Base-by-base conservation (phyloP, 2,797 vertebrate genomes). In the Mormyrops attenuatus region DNA sequence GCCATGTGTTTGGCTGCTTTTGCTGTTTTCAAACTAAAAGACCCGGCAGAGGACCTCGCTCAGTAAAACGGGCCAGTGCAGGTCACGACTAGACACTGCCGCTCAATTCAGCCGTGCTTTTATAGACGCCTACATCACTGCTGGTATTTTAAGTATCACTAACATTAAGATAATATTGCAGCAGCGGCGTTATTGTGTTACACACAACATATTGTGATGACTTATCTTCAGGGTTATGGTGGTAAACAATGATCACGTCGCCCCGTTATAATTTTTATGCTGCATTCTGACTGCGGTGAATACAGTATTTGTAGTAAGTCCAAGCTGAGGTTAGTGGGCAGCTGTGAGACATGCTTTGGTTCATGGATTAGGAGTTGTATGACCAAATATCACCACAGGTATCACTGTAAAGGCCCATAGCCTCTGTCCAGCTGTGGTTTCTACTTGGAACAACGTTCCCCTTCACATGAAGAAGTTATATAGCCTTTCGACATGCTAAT, bases 1-100 rank as follows among this genome's bases (percentile, higher is more conserved):
- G 93, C 92, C 44, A 80, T 89, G 91, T 91, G 92, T 94, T 90
- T 94, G 93, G 91, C 93, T 93, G 89, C 26, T 49, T 90, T 91
- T 91, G 92, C 82, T 90, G 85, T 91, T 88, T 34, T 34, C 30
- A 7, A 93, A 93, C 93, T 92, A 92, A 90, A 92, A 92, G 88
- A 93, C 88, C 77, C 88, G 91, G 90, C 0, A n/a, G 52, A 90
- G 77, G 89, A 89, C 90, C 85, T 73, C 92, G 91, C 90, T 89
- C 88, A 90, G 89, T n/a, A 89, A 89, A 52, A 7, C 26, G 47
- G 47, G 26, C 1, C 22, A 87, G 6, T 2, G 53, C 7, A 44
- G 47, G 47, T 50, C 52, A 52, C n/a, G 82, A 87, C 7, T 53
- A 87, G 34, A 60, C 52, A 60, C 47, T 55, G 49, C 41, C 9